Conservation (phyloP, 2,888 invertebrate species). For the Patella pellucida region DNA sequence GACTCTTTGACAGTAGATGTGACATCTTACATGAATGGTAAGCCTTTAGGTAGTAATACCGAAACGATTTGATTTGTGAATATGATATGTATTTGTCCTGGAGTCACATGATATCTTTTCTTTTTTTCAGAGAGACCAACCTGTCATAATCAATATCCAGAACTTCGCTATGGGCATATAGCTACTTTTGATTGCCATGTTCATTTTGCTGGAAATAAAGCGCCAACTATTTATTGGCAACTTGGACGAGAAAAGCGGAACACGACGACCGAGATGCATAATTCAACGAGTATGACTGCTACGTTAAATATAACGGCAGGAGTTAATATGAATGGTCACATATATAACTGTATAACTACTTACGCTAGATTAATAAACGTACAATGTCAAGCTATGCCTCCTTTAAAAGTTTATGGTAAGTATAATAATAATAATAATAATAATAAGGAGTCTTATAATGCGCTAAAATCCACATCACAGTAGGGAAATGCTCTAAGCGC, state of each 20-base stretch:
- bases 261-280: constrained; percentile 30
- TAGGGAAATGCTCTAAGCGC: too few relatives aligned
- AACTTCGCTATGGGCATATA: constrained; percentile 41
- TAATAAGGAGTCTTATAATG: too few relatives aligned
- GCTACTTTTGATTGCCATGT: constrained; percentile 53
- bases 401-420: constrained; percentile 45
- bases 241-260: constrained; percentile 36
- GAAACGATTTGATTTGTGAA: too few relatives aligned
- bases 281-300: constrained; percentile 35
- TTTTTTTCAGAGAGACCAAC: constrained; percentile 33
- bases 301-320: constrained; percentile 37
- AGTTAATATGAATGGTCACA: constrained; percentile 41
- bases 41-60: too few relatives aligned
- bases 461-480: too few relatives aligned
- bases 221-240: constrained; percentile 49
- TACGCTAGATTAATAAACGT: constrained; percentile 37
- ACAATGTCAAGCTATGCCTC: constrained; percentile 41
- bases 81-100: too few relatives aligned
- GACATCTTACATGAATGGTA: too few relatives aligned
- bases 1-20: too few relatives aligned
- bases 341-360: constrained; percentile 44
- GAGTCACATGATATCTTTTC: not conserved
- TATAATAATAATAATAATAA: too few relatives aligned
- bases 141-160: constrained; percentile 39
- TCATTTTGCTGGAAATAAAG: constrained; percentile 48